phyloP scores from a whole-genome alignment of 2,113 vertebrate genomes.

The Oreocharis arfaki region DNA sequence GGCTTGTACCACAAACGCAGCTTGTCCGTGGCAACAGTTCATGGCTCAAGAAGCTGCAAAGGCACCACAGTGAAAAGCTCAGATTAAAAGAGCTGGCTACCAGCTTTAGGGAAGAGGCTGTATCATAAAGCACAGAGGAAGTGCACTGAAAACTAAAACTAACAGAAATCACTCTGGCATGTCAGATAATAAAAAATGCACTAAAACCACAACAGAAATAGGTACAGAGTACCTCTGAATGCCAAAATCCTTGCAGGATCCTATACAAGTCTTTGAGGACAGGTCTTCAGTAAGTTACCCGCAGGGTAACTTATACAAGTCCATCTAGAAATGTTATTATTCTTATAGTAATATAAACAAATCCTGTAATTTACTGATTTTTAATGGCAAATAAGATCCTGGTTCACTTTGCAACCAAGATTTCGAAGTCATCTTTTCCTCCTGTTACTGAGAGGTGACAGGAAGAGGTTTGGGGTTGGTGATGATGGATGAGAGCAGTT shows the following conservation, averaged over 20 bases:
- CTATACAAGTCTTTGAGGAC: accelerated
- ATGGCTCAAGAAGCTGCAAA: background rate
- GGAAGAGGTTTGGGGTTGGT: background rate
- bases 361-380: background rate
- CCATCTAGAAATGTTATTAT: background rate
- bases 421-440: background rate
- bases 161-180: background rate
- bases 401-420: background rate
- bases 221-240: background rate
- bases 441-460: background rate
- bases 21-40: background rate
- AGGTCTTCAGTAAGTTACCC: background rate
- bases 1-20: background rate
- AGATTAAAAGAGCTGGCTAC: background rate
- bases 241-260: background rate
- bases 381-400: background rate
- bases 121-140: background rate
- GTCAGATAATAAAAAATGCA: background rate
- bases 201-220: background rate
- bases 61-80: background rate
- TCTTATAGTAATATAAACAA: background rate
- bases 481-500: background rate
- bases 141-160: background rate
- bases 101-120: background rate
- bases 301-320: background rate